Evolutionary conservation across 2,888 invertebrate species (phyloP).

Genomic region (Drosophila affinis): DNA sequence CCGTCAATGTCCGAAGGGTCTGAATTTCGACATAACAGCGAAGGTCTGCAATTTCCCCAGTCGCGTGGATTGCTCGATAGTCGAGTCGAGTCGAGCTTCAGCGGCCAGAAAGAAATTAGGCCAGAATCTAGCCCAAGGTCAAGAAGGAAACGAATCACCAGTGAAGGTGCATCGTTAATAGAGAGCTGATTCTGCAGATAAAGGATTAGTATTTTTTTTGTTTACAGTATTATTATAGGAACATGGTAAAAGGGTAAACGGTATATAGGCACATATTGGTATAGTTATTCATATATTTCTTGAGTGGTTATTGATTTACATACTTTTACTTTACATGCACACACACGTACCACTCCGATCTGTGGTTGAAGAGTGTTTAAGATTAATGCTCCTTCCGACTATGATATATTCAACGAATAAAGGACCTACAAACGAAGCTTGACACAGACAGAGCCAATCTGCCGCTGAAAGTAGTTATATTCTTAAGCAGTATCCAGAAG

Average conservation of each 20-base stretch:
- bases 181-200: not conserved
- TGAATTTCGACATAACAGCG: slow-evolving; percentile 52
- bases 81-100: not conserved
- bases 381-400: not conserved
- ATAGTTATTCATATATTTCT: not conserved
- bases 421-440: slow-evolving; percentile 5
- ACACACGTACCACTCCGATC: not conserved
- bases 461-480: not conserved
- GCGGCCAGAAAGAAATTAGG: slow-evolving; percentile 33
- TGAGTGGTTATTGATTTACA: slow-evolving; percentile 31
- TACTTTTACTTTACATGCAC: not conserved
- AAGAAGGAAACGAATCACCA: not conserved
- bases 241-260: slow-evolving; percentile 18
- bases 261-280: too few relatives aligned
- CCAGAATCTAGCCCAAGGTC: slow-evolving; percentile 11
- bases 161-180: not conserved
- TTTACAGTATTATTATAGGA: slow-evolving; percentile 2
- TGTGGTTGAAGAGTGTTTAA: not conserved
- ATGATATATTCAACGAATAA: slow-evolving; percentile 6
- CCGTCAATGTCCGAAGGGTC: slow-evolving; percentile 45
- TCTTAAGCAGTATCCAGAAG: not conserved
- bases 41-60: slow-evolving; percentile 59
- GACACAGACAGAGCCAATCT: not conserved
- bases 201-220: not conserved
- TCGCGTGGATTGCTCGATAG: slow-evolving; percentile 53